Evolutionary conservation across 2,888 invertebrate species (phyloP), one percentile per base, ranked within the genome.

Genomic region (Lathronympha strigana): DNA sequence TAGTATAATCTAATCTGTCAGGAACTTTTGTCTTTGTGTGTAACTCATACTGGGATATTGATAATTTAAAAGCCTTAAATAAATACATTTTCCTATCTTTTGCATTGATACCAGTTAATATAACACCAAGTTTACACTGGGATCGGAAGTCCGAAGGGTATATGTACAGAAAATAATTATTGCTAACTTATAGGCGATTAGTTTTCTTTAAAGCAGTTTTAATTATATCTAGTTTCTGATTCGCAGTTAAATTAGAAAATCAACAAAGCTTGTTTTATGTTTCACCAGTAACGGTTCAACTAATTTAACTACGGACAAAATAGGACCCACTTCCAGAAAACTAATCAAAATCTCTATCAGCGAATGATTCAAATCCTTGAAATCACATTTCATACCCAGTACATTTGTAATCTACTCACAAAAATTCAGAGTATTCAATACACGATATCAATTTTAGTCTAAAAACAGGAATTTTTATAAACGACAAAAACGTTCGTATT

Each of bases 351-450:
- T 67, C 62, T 55, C 72, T 72, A 75, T 73, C 68, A 67, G 66
- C 55, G 63, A 69, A 54, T 61, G 62, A 66, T 69, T 67, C 60
- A 69, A 73, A 72, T 70, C 70, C 72, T 76, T 73, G 73, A 81
- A 87, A 85, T 83, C 83, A 88, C 84, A 84, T 83, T 81, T 79
- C 79, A 80, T 81, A 83, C 84, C 83, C 87, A 84, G 79, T 82
- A 82, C 77, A 85, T 80, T 84, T 72, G 79, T 82, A 78, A 86
- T 77, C 87, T 89, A 88, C 82, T 79, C 84, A 83, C 83, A 86
- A 83, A 45, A 86, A 82, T 83, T 85, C 81, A 81, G 87, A 89
- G 87, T 88, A 89, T 88, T 84, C 82, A 61, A 82, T 89, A 90
- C 82, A 88, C 81, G 78, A 79, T 83, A 81, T 81, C 75, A 77